phyloP scores from a whole-genome alignment of 2,113 vertebrate species.

The Coregonus clupeaformis region DNA sequence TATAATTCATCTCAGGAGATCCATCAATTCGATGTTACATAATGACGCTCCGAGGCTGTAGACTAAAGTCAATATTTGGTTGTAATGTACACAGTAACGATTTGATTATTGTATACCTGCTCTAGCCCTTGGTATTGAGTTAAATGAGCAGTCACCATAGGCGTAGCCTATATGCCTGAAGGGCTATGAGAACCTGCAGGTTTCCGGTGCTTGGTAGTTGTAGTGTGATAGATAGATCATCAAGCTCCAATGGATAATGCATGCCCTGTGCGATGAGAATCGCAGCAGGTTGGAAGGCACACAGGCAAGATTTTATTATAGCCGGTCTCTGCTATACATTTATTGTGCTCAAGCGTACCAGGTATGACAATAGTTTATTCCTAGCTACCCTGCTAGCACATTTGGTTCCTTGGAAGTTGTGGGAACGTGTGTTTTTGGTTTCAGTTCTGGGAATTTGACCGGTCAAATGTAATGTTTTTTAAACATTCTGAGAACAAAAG shows the following conservation, averaged over 20 bases:
- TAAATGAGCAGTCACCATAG: slow-evolving; percentile 11
- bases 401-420: too few species aligned
- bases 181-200: background rate
- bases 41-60: background rate
- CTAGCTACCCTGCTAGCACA: too few species aligned
- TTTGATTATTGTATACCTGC: background rate
- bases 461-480: too few species aligned
- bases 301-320: slow-evolving; percentile 42
- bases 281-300: slow-evolving; percentile 29
- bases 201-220: slow-evolving; percentile 25
- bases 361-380: too few species aligned
- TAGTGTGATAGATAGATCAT: slow-evolving; percentile 15
- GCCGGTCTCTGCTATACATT: background rate
- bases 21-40: slow-evolving; percentile 14
- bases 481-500: too few species aligned
- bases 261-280: slow-evolving; percentile 15
- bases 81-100: slow-evolving; percentile 7
- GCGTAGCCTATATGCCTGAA: slow-evolving; percentile 1
- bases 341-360: too few species aligned
- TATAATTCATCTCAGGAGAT: slow-evolving; percentile 34
- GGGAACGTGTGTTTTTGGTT: too few species aligned
- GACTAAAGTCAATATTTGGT: slow-evolving; percentile 36
- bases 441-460: too few species aligned
- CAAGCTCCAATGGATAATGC: background rate
- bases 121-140: slow-evolving; percentile 4